These are phyloP conservation scores for Bombus sibiricus DNA, from an alignment of 1,140 invertebrate genomes.

Conservation along the genomic window DNA sequence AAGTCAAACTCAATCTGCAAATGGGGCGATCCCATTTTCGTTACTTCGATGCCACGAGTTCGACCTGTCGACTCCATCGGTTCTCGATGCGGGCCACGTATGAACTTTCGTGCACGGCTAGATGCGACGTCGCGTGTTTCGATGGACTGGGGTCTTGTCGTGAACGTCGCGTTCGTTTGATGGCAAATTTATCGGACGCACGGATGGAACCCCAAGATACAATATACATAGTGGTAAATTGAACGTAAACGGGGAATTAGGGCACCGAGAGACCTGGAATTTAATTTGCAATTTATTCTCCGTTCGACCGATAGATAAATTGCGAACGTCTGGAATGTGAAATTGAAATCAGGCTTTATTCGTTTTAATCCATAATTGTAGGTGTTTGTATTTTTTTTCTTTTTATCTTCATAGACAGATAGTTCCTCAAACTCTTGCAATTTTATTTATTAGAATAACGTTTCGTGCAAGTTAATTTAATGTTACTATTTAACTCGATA, in stretches of 20 bases:
- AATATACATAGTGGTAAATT: not conserved
- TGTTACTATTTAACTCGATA: no score
- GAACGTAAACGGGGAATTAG: not conserved
- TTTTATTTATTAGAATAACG: no score
- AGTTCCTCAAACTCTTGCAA: no score
- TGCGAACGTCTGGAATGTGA: not conserved
- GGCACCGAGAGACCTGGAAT: not conserved
- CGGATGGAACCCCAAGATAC: not conserved
- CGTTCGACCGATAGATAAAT: not conserved
- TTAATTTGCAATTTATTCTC: not conserved
- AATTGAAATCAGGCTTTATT: not conserved
- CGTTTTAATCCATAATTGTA: not conserved
- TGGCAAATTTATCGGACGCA: not conserved
- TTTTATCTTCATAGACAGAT: no score
- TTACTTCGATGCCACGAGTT: constrained; percentile 32
- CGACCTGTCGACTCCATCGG: not conserved
- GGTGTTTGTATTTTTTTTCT: not conserved
- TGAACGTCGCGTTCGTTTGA: constrained; percentile 4
- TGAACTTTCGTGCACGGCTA: not conserved
- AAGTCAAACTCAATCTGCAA: constrained; percentile 64
- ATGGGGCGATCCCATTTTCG: constrained; percentile 63
- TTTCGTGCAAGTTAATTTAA: no score
- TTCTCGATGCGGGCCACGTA: not conserved
- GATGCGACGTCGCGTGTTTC: not conserved
- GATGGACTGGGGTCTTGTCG: not conserved